Conservation (phyloP, 2,797 vertebrate species). For the Coilia nasus region DNA sequence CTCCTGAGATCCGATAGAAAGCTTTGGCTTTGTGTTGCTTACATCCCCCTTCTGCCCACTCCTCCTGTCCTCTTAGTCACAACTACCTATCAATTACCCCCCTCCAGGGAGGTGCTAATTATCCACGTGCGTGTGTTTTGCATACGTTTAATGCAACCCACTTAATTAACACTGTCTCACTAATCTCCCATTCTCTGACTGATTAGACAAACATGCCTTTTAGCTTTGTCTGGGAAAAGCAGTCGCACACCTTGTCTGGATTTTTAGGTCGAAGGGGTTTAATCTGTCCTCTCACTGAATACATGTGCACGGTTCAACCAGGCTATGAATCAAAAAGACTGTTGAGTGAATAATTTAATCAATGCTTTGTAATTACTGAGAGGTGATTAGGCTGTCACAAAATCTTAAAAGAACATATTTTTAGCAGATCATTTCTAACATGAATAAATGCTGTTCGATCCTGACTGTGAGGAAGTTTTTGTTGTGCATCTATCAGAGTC, state of each 20-base stretch:
- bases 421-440: neutral
- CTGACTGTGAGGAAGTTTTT: neutral
- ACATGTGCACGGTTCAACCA: neutral
- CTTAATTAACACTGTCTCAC: slow-evolving; percentile 73
- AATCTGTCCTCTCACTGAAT: neutral
- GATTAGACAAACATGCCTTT: slow-evolving; percentile 56
- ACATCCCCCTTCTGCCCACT: slow-evolving; percentile 54
- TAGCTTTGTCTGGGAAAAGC: neutral
- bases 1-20: neutral
- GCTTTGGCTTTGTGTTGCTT: slow-evolving; percentile 28
- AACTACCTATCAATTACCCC: slow-evolving; percentile 73
- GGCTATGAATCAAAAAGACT: neutral
- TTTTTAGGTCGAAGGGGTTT: neutral
- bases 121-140: slow-evolving; percentile 74
- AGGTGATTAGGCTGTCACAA: neutral
- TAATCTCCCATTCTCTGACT: slow-evolving; percentile 65
- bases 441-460: neutral
- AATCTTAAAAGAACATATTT: neutral
- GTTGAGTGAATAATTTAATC: neutral
- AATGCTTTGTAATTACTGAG: slow-evolving; percentile 15
- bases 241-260: neutral
- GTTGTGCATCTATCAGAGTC: neutral
- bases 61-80: slow-evolving; percentile 65
- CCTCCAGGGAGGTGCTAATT: slow-evolving; percentile 75
- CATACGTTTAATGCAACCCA: slow-evolving; percentile 71